Percentiles rank a stretch among this genome's conserved stretches.
Evolutionary conservation across 2,797 vertebrate genomes (phyloP).

Genomic region (Argentina silus): DNA sequence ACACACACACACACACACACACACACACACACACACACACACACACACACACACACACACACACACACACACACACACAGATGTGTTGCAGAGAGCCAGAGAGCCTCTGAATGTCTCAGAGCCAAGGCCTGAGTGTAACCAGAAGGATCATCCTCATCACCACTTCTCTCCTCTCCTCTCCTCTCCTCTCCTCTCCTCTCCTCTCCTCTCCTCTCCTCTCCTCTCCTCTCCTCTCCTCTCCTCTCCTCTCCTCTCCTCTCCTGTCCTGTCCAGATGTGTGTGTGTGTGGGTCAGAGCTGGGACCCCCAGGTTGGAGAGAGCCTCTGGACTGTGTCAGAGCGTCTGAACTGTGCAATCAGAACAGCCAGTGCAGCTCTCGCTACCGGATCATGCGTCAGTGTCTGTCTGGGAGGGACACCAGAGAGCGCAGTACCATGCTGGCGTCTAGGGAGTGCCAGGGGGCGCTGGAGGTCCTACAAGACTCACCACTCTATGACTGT

Average conservation of each 20-base stretch:
- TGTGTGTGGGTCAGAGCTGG: constrained; percentile 70
- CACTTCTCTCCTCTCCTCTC: too few relatives aligned
- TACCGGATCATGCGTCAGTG: constrained; percentile 95
- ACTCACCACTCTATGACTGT: constrained; percentile 89
- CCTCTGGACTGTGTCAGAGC: constrained; percentile 92
- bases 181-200: too few relatives aligned
- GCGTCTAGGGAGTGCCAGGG: constrained; percentile 92
- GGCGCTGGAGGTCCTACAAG: constrained; percentile 91
- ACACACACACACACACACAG: constrained; percentile 1
- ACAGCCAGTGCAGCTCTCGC: constrained; percentile 91
- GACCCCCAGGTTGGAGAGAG: constrained; percentile 80
- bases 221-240: neutral
- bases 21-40: neutral
- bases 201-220: too few relatives aligned
- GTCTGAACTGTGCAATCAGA: constrained; percentile 90
- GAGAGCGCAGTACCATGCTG: constrained; percentile 87
- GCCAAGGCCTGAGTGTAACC: too few relatives aligned
- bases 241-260: constrained; percentile 3
- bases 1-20: constrained; percentile 3
- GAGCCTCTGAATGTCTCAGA: too few relatives aligned
- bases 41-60: neutral
- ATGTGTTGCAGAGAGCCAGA: too few relatives aligned
- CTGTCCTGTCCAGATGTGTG: constrained; percentile 76
- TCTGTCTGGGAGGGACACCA: constrained; percentile 85
- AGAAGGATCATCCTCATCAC: too few relatives aligned